phyloP scores from a whole-genome alignment of 2,888 invertebrate species.

The Acanthosoma haemorrhoidale region DNA sequence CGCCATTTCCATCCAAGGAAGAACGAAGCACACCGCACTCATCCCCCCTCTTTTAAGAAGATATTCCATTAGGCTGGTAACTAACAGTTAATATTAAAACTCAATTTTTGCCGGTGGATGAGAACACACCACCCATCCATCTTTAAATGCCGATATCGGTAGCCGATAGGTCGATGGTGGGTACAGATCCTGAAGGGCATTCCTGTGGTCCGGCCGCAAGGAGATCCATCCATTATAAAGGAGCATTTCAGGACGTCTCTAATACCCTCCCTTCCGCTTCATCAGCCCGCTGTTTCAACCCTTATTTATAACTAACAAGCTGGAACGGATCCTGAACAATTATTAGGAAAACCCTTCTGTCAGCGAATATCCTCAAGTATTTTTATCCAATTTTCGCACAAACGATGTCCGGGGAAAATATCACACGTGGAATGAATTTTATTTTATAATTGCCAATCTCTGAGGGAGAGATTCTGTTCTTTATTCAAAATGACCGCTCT shows the following conservation, averaged over 20 bases:
- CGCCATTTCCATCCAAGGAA: too few species aligned
- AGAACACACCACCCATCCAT: too few species aligned
- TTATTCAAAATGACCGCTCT: too few species aligned
- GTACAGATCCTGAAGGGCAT: not conserved
- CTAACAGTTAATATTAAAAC: constrained; percentile 6
- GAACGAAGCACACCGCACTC: too few species aligned
- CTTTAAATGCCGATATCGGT: constrained; percentile 4
- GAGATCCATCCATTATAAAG: constrained; percentile 3
- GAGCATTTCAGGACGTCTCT: not conserved
- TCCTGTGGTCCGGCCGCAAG: not conserved
- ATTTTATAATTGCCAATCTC: too few species aligned
- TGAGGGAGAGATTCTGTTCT: too few species aligned
- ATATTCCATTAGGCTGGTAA: not conserved
- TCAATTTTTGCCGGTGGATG: not conserved
- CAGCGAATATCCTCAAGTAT: not conserved
- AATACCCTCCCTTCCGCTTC: constrained; percentile 7
- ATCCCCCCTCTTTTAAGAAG: not conserved
- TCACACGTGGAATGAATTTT: too few species aligned
- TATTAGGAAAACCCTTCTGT: too few species aligned
- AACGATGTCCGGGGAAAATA: too few species aligned
- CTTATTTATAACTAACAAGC: constrained; percentile 5
- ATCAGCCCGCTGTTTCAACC: not conserved
- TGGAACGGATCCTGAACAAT: too few species aligned
- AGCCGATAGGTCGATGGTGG: not conserved
- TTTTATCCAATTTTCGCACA: not conserved